Percentiles rank a stretch among this genome's conserved stretches.
Conservation (phyloP, 2,113 vertebrate species). For the Oryzias curvinotus region DNA sequence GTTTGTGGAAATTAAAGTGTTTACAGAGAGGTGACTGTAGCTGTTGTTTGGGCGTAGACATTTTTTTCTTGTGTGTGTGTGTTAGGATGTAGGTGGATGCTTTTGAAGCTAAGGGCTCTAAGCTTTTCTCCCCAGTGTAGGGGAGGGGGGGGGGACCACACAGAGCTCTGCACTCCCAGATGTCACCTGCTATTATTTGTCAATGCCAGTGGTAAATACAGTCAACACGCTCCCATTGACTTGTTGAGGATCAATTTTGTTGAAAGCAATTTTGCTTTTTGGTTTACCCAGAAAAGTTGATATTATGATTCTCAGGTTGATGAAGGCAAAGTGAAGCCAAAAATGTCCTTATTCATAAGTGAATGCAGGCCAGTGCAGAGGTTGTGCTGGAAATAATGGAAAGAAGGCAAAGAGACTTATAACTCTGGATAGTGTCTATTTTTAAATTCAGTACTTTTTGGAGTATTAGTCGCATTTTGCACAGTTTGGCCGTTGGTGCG, state of each 20-base stretch:
- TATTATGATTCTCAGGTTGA: not conserved
- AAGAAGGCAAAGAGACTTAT: slow-evolving; percentile 48
- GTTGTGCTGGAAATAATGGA: slow-evolving; percentile 42
- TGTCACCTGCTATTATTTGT: slow-evolving; percentile 64
- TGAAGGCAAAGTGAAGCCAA: slow-evolving; percentile 4
- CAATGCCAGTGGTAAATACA: slow-evolving; percentile 40
- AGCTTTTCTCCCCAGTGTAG: slow-evolving; percentile 15
- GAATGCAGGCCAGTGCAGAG: slow-evolving; percentile 26
- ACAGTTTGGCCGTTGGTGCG: no score
- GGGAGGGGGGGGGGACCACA: slow-evolving; percentile 45
- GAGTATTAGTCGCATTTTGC: no score
- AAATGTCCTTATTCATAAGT: slow-evolving; percentile 8
- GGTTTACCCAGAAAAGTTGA: not conserved
- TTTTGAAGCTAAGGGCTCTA: no score
- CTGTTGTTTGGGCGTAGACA: slow-evolving; percentile 7
- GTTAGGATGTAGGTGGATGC: slow-evolving; percentile 1
- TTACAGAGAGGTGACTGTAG: slow-evolving; percentile 53
- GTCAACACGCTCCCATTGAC: not conserved
- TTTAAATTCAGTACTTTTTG: slow-evolving; percentile 40
- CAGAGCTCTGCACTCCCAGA: slow-evolving; percentile 33
- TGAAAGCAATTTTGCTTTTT: not conserved
- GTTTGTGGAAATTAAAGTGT: slow-evolving; percentile 34
- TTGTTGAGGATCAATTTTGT: not conserved
- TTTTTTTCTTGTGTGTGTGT: not conserved
- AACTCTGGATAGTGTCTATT: slow-evolving; percentile 60